Evolutionary conservation across 2,797 vertebrate genomes (phyloP).

Genomic region (Urosaurus nigricauda): DNA sequence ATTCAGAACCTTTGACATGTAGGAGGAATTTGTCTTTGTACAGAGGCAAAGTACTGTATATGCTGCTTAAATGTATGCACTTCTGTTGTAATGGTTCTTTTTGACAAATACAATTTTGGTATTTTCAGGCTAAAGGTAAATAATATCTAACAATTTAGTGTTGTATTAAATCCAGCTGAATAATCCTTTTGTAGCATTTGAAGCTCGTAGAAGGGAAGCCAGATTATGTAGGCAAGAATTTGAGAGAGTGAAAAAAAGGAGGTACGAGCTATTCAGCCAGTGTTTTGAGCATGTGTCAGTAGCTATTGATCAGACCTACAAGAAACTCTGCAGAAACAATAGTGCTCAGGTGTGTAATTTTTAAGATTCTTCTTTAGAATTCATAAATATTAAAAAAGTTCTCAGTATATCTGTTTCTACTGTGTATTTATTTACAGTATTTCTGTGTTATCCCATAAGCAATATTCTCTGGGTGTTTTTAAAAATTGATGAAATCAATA

Average conservation of each 20-base stretch:
- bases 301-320: constrained; percentile 93
- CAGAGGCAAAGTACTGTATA: not conserved
- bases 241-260: constrained; percentile 87
- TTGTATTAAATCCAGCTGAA: constrained; percentile 27
- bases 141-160: not conserved
- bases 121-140: not conserved
- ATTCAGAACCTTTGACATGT: not conserved
- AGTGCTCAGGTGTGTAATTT: constrained; percentile 89
- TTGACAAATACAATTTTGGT: not conserved
- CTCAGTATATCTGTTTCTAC: not conserved
- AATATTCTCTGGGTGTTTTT: not conserved
- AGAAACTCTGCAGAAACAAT: constrained; percentile 89
- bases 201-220: constrained; percentile 84
- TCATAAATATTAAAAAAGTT: not conserved
- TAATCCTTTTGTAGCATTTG: constrained; percentile 85
- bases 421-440: not conserved
- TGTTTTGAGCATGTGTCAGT: constrained; percentile 92
- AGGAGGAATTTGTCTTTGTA: not conserved
- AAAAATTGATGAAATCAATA: not conserved
- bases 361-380: constrained; percentile 1
- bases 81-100: not conserved
- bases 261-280: constrained; percentile 85
- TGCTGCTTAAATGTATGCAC: not conserved
- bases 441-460: not conserved
- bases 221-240: constrained; percentile 86